Evolutionary conservation across 2,888 invertebrate genomes (phyloP).

Genomic region (Venustoraphidia nigricollis): DNA sequence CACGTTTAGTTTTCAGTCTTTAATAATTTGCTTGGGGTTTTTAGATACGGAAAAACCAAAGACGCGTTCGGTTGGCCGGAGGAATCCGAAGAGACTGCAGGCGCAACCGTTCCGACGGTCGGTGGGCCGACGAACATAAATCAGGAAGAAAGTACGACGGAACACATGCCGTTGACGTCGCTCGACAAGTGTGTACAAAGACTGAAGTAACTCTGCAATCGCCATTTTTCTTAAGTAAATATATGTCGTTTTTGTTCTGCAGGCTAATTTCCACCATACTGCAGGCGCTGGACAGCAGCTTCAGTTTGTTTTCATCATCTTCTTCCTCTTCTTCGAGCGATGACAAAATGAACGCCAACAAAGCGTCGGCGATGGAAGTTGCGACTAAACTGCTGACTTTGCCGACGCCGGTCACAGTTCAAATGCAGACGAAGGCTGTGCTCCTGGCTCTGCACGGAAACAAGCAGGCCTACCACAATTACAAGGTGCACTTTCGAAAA

Average conservation of each 20-base stretch:
- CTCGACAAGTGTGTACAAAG: slow-evolving; percentile 33
- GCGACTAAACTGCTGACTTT: slow-evolving; percentile 49
- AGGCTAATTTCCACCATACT: slow-evolving; percentile 49
- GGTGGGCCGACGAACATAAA: slow-evolving; percentile 16
- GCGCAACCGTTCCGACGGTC: slow-evolving; percentile 17
- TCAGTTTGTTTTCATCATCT: slow-evolving; percentile 41
- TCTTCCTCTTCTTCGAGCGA: slow-evolving; percentile 29
- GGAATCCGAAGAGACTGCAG: slow-evolving; percentile 62
- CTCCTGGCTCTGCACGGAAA: slow-evolving; percentile 65
- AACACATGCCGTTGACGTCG: slow-evolving; percentile 35
- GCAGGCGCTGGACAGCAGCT: slow-evolving; percentile 59
- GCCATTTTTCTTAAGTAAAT: not conserved
- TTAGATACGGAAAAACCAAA: slow-evolving; percentile 83
- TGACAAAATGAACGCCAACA: slow-evolving; percentile 30
- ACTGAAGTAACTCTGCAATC: not conserved
- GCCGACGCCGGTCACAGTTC: slow-evolving; percentile 55
- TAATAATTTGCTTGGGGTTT: slow-evolving; percentile 9
- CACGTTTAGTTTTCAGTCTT: not conserved
- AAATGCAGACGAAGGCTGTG: slow-evolving; percentile 66
- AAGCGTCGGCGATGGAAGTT: slow-evolving; percentile 43
- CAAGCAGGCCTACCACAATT: slow-evolving; percentile 62
- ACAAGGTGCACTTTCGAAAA: slow-evolving; percentile 35
- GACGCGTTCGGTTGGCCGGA: slow-evolving; percentile 96
- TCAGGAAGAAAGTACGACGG: slow-evolving; percentile 23
- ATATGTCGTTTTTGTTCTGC: slow-evolving; percentile 14